phyloP scores from a whole-genome alignment of 2,113 vertebrate species.

The Rhynchopsitta pachyrhyncha region DNA sequence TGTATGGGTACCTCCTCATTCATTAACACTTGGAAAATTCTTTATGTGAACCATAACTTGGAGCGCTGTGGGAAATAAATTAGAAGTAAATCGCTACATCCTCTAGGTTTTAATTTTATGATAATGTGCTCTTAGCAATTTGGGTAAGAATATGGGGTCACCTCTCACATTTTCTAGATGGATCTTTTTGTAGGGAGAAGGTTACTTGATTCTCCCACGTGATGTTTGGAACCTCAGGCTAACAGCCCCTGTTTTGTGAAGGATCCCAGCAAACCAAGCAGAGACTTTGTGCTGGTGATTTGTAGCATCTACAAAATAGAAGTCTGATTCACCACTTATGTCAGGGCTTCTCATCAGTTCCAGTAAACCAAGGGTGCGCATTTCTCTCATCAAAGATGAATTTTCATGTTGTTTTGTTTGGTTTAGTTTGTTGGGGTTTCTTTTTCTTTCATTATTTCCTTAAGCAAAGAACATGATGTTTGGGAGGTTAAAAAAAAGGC shows the following conservation, averaged over 20 bases:
- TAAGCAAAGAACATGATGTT: not conserved
- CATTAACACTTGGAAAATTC: not conserved
- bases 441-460: not conserved
- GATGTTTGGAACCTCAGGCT: not conserved
- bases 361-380: not conserved
- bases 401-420: not conserved
- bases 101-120: not conserved
- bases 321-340: not conserved
- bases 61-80: not conserved
- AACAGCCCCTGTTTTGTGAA: not conserved
- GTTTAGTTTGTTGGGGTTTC: not conserved
- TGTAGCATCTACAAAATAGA: not conserved
- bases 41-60: not conserved
- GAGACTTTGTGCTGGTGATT: not conserved
- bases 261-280: not conserved
- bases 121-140: not conserved
- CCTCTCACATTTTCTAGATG: not conserved
- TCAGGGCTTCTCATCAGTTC: not conserved
- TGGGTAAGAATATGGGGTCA: not conserved
- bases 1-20: not conserved
- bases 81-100: not conserved
- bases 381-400: not conserved
- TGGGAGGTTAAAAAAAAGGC: not conserved
- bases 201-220: not conserved
- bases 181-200: not conserved